These are phyloP conservation scores for Perithous albicinctus DNA, from an alignment of 2,888 invertebrate species.

Conservation along the genomic window DNA sequence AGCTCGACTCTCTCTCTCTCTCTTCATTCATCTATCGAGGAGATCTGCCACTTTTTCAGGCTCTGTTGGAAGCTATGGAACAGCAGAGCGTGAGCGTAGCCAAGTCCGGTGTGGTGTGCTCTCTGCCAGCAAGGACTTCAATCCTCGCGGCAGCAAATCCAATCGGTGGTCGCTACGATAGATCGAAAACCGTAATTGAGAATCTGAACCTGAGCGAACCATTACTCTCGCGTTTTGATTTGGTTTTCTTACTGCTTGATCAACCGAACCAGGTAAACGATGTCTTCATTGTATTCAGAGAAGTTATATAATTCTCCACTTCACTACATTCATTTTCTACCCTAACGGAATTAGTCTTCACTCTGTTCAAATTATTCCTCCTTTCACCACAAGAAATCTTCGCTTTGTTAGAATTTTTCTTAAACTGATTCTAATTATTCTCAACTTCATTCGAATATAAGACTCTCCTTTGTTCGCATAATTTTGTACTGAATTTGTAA, in stretches of 20 bases:
- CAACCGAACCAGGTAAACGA: slow-evolving; percentile 91
- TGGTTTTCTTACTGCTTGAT: slow-evolving; percentile 96
- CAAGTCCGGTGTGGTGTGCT: slow-evolving; percentile 94
- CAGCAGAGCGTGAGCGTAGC: slow-evolving; percentile 96
- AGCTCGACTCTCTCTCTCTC: neutral
- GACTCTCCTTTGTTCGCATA: too few species aligned
- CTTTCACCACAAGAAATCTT: too few species aligned
- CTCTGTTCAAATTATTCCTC: neutral
- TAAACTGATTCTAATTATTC: neutral
- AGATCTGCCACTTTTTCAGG: slow-evolving; percentile 83
- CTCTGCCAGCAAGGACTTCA: slow-evolving; percentile 92
- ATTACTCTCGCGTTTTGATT: slow-evolving; percentile 95
- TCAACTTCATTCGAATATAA: too few species aligned
- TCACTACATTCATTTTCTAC: too few species aligned
- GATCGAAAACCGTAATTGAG: slow-evolving; percentile 94
- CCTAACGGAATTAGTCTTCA: neutral
- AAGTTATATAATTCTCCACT: slow-evolving; percentile 36
- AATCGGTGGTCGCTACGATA: slow-evolving; percentile 94
- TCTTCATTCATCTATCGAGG: slow-evolving; percentile 22
- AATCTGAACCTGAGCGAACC: slow-evolving; percentile 95
- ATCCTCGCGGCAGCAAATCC: slow-evolving; percentile 98
- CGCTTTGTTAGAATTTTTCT: neutral
- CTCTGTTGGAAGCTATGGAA: slow-evolving; percentile 97
- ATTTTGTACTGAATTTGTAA: neutral
- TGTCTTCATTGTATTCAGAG: neutral